These are phyloP conservation scores for Scaptodrosophila lebanonensis DNA, from an alignment of 1,140 invertebrate genomes.

Conservation along the genomic window DNA sequence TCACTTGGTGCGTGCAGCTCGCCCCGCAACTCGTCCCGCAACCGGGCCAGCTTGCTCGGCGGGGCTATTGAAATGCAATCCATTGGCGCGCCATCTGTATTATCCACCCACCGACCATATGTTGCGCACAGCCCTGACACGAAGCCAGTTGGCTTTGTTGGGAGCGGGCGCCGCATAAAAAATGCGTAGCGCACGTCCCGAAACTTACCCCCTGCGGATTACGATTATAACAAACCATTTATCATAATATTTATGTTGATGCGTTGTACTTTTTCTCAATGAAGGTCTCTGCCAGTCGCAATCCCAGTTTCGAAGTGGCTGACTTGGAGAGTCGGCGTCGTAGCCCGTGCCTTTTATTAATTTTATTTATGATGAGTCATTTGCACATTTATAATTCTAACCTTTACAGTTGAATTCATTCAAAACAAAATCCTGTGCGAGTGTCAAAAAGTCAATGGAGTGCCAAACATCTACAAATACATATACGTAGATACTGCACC, in stretches of 20 bases:
- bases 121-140: conserved; percentile 52
- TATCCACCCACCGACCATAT: conserved; percentile 73
- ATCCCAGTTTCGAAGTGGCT: not conserved
- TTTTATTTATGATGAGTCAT: conserved; percentile 77
- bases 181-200: conserved; percentile 68
- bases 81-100: conserved; percentile 64
- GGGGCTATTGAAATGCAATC: conserved; percentile 60
- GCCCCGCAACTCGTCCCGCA: no score
- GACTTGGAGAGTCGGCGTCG: conserved; percentile 9
- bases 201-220: conserved; percentile 77
- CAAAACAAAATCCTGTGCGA: conserved; percentile 44
- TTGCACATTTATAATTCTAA: conserved; percentile 77
- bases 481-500: no score
- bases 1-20: no score
- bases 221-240: conserved; percentile 77
- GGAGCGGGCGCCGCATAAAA: conserved; percentile 51
- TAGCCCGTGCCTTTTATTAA: conserved; percentile 68
- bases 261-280: conserved; percentile 76
- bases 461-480: no score
- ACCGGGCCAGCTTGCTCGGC: conserved; percentile 9
- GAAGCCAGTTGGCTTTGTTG: not conserved
- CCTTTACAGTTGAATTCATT: conserved; percentile 77
- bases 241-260: conserved; percentile 77
- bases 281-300: conserved; percentile 43
- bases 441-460: conserved; percentile 29